Percentiles rank a stretch among this genome's conserved stretches.
Evolutionary conservation across 2,888 invertebrate genomes (phyloP).

Genomic region (Watsonalla binaria): DNA sequence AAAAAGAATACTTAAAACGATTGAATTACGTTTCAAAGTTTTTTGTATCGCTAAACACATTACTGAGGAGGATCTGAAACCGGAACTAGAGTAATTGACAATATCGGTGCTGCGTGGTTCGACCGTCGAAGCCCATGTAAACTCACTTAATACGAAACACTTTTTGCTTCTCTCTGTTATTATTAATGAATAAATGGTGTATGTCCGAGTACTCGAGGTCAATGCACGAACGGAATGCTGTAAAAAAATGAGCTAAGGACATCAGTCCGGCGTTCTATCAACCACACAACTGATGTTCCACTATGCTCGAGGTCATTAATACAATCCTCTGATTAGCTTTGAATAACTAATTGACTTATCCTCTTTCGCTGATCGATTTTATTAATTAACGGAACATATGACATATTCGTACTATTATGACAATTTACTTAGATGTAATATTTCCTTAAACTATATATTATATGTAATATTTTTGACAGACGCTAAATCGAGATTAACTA

Average conservation of each 20-base stretch:
- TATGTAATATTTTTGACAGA: not conserved
- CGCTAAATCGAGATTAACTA: no score
- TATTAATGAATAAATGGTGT: slow-evolving; percentile 69
- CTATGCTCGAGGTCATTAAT: slow-evolving; percentile 46
- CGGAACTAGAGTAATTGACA: slow-evolving; percentile 69
- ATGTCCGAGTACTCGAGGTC: slow-evolving; percentile 65
- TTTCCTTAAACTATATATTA: no score
- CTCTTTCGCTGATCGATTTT: not conserved
- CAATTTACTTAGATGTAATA: no score
- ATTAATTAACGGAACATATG: not conserved
- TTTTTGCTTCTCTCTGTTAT: slow-evolving; percentile 64
- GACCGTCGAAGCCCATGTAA: slow-evolving; percentile 33
- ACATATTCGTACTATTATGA: not conserved
- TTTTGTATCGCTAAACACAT: slow-evolving; percentile 45
- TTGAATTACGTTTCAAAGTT: slow-evolving; percentile 55
- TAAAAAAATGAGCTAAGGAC: slow-evolving; percentile 72
- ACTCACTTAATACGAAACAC: slow-evolving; percentile 60
- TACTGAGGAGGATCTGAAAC: slow-evolving; percentile 67
- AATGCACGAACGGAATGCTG: slow-evolving; percentile 65
- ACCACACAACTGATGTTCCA: slow-evolving; percentile 43
- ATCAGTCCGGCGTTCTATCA: slow-evolving; percentile 54
- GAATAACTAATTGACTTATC: slow-evolving; percentile 43
- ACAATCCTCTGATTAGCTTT: slow-evolving; percentile 45
- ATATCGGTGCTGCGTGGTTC: slow-evolving; percentile 29
- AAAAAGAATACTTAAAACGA: slow-evolving; percentile 49